phyloP scores from a whole-genome alignment of 2,888 invertebrate genomes.

The Andrena praecox region DNA sequence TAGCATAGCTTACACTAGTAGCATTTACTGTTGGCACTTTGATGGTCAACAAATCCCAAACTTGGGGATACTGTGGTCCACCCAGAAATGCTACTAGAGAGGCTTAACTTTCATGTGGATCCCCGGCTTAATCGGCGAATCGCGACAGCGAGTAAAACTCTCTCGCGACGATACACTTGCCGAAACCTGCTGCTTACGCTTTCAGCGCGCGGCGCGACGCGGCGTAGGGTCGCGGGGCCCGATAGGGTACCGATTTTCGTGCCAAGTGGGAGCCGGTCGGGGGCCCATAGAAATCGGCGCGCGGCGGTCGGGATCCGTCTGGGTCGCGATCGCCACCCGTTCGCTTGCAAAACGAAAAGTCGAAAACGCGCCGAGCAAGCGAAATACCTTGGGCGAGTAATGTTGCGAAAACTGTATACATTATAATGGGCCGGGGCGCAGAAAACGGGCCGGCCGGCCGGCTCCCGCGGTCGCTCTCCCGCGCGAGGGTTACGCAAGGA shows the following conservation, averaged over 20 bases:
- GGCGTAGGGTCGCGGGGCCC: neutral
- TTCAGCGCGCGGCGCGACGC: conserved; percentile 13
- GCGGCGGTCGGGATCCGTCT: neutral
- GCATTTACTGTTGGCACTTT: too few relatives aligned
- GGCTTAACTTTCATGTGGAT: too few relatives aligned
- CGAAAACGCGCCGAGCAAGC: conserved; percentile 81
- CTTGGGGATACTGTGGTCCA: too few relatives aligned
- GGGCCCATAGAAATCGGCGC: conserved; percentile 5
- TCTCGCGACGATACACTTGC: neutral
- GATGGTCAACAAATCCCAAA: too few relatives aligned
- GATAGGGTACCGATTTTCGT: conserved; percentile 12
- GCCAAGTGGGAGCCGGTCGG: conserved; percentile 26
- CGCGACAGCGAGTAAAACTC: too few relatives aligned
- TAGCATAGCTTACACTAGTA: too few relatives aligned
- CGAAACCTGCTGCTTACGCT: conserved; percentile 6
- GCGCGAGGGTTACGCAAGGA: conserved; percentile 59
- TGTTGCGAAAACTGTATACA: conserved; percentile 81
- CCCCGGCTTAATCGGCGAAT: too few relatives aligned
- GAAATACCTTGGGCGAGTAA: conserved; percentile 75
- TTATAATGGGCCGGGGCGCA: conserved; percentile 69
- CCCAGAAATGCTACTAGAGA: too few relatives aligned
- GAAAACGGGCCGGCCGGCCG: conserved; percentile 78
- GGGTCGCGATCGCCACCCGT: conserved; percentile 45
- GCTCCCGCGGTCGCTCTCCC: conserved; percentile 14
- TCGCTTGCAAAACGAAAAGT: conserved; percentile 73